Evolutionary conservation across 2,888 invertebrate genomes (phyloP), one percentile per base, ranked within the genome.

Genomic region (Rhamphomyia laevipes): DNA sequence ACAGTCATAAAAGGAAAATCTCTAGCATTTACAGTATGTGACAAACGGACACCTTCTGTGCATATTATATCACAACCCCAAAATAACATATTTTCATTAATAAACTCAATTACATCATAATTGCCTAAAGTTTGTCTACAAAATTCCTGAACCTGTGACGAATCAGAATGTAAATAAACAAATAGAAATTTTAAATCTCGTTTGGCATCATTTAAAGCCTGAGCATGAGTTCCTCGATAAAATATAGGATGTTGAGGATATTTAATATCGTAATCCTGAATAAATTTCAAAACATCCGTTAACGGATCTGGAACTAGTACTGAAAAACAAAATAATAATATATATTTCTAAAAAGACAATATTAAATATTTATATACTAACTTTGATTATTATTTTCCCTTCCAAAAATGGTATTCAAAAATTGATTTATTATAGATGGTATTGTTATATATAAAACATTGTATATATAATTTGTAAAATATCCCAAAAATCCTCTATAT

Each of bases 161-260:
- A 82, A 46, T 88, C 85, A 53, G 86, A 84, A 69, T 95, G 94
- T 53, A 95, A 74, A 71, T 94, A 95, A 23, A 94, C 86, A 61
- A 93, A 70, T 44, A 95, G 77, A 72, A 93, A 94, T 63, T 84
- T 79, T 52, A 95, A 74, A 70, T 93, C 92, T 63, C 84, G 80
- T 70, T 94, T 94, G 38, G 93, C 93, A 72, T 91, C 90, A 66
- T 84, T 89, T 42, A 94, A 75, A 45, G 89, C 93, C 72, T 90
- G 89, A 56, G 82, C 81, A 69, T 91, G 91, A 23, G 90, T 87
- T 49, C 91, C 91, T 66, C 87, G 86, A 66, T 89, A 91, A 73
- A 92, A 92, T 48, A 85, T 84, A 18, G 92, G 92, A 71, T 92
- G 92, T 42, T 71, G 71, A 52, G 71, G 74, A 70, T 82, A 92